Percentiles rank a stretch among this genome's conserved stretches.
Conservation (phyloP, 2,797 vertebrate species). For the Channallabes apus region DNA sequence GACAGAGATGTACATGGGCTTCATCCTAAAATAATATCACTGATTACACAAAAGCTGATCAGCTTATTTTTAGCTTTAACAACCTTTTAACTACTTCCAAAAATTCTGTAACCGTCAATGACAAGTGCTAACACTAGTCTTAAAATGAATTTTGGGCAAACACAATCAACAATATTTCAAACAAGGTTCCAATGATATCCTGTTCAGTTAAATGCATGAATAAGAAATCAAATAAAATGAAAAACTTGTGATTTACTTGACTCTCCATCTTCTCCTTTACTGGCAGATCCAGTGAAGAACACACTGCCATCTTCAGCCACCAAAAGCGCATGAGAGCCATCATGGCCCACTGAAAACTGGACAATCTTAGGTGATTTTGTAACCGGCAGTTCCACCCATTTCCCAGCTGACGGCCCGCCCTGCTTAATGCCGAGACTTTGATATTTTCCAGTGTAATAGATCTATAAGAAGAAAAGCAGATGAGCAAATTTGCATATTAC, state of each 20-base stretch:
- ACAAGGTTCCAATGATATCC: neutral
- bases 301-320: constrained; percentile 97
- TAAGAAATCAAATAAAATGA: neutral
- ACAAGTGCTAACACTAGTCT: too few relatives aligned
- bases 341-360: constrained; percentile 97
- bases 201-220: neutral
- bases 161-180: neutral
- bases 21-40: too few relatives aligned
- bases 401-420: constrained; percentile 94
- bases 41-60: too few relatives aligned
- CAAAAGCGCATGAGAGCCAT: constrained; percentile 94
- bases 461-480: constrained; percentile 66
- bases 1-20: too few relatives aligned
- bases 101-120: too few relatives aligned
- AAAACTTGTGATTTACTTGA: constrained; percentile 79
- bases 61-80: too few relatives aligned
- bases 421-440: constrained; percentile 99
- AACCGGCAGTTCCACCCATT: constrained; percentile 96
- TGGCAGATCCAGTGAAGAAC: constrained; percentile 97
- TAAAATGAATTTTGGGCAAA: neutral
- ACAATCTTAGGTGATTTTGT: constrained; percentile 97
- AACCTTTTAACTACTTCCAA: too few relatives aligned
- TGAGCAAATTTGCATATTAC: neutral
- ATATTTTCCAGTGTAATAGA: constrained; percentile 99
- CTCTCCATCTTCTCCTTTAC: constrained; percentile 98